Base-by-base conservation (phyloP, 64 coral and sea anemone genomes). In the Cladopsammia gracilis region DNA sequence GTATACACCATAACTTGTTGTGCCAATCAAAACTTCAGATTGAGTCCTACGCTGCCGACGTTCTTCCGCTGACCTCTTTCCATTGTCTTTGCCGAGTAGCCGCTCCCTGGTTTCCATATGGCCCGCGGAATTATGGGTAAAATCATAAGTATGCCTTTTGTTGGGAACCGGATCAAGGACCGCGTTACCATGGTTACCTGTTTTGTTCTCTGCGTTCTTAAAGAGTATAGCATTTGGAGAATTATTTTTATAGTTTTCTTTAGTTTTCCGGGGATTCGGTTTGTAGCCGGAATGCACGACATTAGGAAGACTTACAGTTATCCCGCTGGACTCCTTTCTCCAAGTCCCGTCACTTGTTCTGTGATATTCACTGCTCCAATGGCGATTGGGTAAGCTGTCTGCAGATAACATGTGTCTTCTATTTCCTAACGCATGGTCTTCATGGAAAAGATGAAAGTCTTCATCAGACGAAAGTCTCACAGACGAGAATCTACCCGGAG, bases 401-500 rank as follows among this genome's bases (percentile, higher is more conserved):
- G 43, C 80, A 24, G 80, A 84, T 42, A 76, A 53, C 47, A 70
- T 57, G 8, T 86, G 86, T 23, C 10, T 6, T 42, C 13, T 73
- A 4, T 11, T 48, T 58, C 9, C 16, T 16, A 58, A 24, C 15
- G 57, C 25, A 43, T 45, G 45, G 15, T 24, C 78, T 43, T 72
- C 11, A 45, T 18, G 64, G 23, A 68, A 62, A 64, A 45, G 15
- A 3, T 46, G 19, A 88, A 76, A 57, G 52, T 58, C 44, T 50
- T 84, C 80, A 25, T 48, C 57, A 11, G 61, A 74, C 14, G 92
- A 94, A 34, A 79, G 92, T 11, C 92, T 87, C 34, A 96, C 95
- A 20, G 95, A 93, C 7, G 95, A 96, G 12, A 96, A 96, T 75
- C 88, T 93, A 3, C 90, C 90, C n/a, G 95, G 95, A 2, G 65